Percentiles rank a stretch among this genome's conserved stretches.
Conservation (phyloP, 2,888 invertebrate genomes). For the Phymatocera aterrima region DNA sequence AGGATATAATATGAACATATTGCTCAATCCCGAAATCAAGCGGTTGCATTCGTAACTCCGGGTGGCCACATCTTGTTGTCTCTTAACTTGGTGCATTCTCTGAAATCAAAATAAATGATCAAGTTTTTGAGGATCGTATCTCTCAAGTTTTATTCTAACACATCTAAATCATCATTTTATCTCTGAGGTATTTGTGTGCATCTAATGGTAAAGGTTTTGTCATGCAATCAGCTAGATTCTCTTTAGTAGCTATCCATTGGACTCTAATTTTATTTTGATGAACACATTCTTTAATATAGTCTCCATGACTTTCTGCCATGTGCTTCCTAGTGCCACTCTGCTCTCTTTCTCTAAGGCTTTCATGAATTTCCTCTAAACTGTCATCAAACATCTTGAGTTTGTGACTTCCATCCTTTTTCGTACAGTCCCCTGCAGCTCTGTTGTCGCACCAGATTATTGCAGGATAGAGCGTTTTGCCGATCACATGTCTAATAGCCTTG, state of each 20-base stretch:
- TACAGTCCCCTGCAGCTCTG: slow-evolving; percentile 48
- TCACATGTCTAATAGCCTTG: slow-evolving; percentile 50
- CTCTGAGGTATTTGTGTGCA: slow-evolving; percentile 7
- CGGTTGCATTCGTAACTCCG: too few relatives aligned
- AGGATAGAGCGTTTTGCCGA: slow-evolving; percentile 48
- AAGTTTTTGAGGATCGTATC: background rate
- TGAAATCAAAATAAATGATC: background rate
- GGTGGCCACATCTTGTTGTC: too few relatives aligned
- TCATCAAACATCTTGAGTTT: slow-evolving; percentile 45
- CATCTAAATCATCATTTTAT: slow-evolving; percentile 8
- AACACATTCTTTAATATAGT: slow-evolving; percentile 55
- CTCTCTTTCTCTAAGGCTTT: slow-evolving; percentile 48
- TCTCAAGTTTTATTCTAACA: background rate
- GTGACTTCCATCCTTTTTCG: slow-evolving; percentile 50
- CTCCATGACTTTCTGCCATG: slow-evolving; percentile 52
- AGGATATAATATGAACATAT: background rate
- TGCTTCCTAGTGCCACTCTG: slow-evolving; percentile 48
- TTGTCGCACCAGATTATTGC: slow-evolving; percentile 46
- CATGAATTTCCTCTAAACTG: slow-evolving; percentile 42
- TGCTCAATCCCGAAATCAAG: too few relatives aligned
- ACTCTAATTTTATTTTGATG: slow-evolving; percentile 51
- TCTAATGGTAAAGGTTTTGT: slow-evolving; percentile 49
- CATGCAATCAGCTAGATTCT: slow-evolving; percentile 52
- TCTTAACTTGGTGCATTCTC: too few relatives aligned
- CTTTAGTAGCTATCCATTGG: slow-evolving; percentile 50